Percentiles rank a stretch among this genome's conserved stretches.
Evolutionary conservation across 2,113 vertebrate genomes (phyloP).

Genomic region (Sebastes schlegelii): DNA sequence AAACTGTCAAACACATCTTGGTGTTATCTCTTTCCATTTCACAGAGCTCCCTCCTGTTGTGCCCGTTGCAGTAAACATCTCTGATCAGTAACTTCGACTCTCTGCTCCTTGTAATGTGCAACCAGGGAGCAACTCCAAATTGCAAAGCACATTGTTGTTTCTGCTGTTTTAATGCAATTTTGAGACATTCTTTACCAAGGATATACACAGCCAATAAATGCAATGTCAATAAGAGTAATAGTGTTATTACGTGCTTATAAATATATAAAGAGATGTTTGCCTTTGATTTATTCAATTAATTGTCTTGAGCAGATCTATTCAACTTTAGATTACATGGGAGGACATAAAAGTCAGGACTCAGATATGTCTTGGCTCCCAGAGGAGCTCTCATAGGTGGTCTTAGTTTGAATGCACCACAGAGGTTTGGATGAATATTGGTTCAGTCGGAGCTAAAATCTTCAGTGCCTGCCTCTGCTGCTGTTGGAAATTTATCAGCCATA

Average conservation of each 20-base stretch:
- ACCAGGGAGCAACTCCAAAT: constrained; percentile 62
- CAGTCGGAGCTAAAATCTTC: constrained; percentile 36
- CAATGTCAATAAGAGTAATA: constrained; percentile 78
- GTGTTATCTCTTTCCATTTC: constrained; percentile 61
- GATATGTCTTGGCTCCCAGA: constrained; percentile 33
- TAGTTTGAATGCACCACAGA: constrained; percentile 48
- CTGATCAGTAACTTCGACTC: constrained; percentile 53
- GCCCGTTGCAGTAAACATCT: constrained; percentile 68
- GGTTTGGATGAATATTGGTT: constrained; percentile 52
- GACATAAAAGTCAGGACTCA: constrained; percentile 50
- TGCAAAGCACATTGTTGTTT: constrained; percentile 46
- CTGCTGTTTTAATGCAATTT: constrained; percentile 58
- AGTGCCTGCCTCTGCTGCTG: constrained; percentile 3
- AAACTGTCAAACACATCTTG: constrained; percentile 64
- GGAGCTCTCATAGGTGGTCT: constrained; percentile 20
- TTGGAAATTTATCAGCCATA: constrained; percentile 30
- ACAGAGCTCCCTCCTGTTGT: constrained; percentile 41
- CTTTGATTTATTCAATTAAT: constrained; percentile 83
- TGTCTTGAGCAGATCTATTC: constrained; percentile 51
- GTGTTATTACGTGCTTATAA: constrained; percentile 81
- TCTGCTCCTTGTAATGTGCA: constrained; percentile 57
- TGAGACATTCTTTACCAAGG: constrained; percentile 53
- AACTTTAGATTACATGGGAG: constrained; percentile 61
- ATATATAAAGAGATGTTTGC: constrained; percentile 80
- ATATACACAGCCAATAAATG: constrained; percentile 77